A percentile compares a stretch with the other conserved stretches of the same genome.
Conservation (phyloP, 2,888 invertebrate genomes). For the Coenonympha glycerion region DNA sequence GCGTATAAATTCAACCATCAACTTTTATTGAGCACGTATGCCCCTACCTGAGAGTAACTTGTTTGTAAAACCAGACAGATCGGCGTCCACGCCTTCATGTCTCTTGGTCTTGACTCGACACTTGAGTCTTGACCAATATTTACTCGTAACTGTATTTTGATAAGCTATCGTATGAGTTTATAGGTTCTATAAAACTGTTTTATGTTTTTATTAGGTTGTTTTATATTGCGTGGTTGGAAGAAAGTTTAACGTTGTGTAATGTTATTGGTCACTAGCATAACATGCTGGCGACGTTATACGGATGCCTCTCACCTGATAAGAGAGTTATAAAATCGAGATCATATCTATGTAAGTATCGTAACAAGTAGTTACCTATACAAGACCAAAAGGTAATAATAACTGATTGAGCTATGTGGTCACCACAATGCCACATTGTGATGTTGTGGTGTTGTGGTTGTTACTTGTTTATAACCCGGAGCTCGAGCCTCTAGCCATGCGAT, state of each 20-base stretch:
- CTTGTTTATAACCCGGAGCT: too few relatives aligned
- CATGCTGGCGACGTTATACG: neutral
- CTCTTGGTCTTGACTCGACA: too few relatives aligned
- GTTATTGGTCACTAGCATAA: neutral
- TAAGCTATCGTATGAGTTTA: slow-evolving; percentile 23
- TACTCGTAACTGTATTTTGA: slow-evolving; percentile 23
- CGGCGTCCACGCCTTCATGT: slow-evolving; percentile 24
- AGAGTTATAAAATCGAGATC: neutral
- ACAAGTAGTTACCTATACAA: too few relatives aligned
- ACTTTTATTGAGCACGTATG: too few relatives aligned
- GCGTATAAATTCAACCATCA: too few relatives aligned
- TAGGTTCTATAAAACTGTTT: slow-evolving; percentile 17
- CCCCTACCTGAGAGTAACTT: too few relatives aligned
- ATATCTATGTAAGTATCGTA: neutral
- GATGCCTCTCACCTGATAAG: neutral
- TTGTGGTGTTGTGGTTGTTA: too few relatives aligned
- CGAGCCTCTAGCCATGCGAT: too few relatives aligned
- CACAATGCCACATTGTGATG: too few relatives aligned
- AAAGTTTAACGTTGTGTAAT: slow-evolving; percentile 3
- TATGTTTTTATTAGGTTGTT: slow-evolving; percentile 1
- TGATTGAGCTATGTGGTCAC: too few relatives aligned
- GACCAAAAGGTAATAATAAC: too few relatives aligned
- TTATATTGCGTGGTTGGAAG: slow-evolving; percentile 2
- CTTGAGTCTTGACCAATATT: slow-evolving; percentile 26
- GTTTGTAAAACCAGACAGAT: slow-evolving; percentile 18